Base-by-base conservation (phyloP, 1,140 invertebrate genomes). In the Tetramorium alpestre region DNA sequence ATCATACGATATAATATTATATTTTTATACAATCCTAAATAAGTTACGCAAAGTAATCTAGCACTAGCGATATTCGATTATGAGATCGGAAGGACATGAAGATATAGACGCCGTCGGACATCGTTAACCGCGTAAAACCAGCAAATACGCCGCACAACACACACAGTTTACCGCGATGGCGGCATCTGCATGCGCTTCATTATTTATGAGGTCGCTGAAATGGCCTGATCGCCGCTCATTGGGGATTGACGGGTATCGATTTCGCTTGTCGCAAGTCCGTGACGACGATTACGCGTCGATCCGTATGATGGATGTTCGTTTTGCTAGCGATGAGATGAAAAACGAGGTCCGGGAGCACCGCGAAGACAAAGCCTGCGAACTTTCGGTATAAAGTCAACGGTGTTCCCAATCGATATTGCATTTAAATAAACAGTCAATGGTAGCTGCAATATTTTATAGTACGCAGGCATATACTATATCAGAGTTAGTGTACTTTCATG, bases 181-280 rank as follows among this genome's bases (percentile, higher is more conserved):
- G 56, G 16, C 51, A 88, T 81, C 85, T 86, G 75, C 62, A 72
- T 65, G 72, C 33, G 65, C 49, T 89, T 89, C 87, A 89, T 88
- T 88, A 89, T 89, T 89, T 89, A 88, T 85, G 87, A 85, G 78
- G 41, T 76, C 54, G 80, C 80, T 78, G 87, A 89, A 89, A 89
- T 41, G 67, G 49, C 16, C 56, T 72, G 81, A 89, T 88, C 88
- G 80, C 33, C 80, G 87, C 81, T 89, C 87, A 85, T 89, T 88
- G 87, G 72, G 58, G 58, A 88, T 88, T 85, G 87, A 89, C 80
- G 72, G 64, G 41, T 85, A 89, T 89, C 87, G 80, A 89, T 89
- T 87, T 85, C 58, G 51, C 49, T 69, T 60, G 72, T 64, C 72
- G 28, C 56, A 47, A 67, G 69, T 65, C n/a, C 49, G 4, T 70